These are phyloP conservation scores for Camelus dromedarius DNA, from an alignment of 2,113 vertebrate genomes.

Conservation along the genomic window DNA sequence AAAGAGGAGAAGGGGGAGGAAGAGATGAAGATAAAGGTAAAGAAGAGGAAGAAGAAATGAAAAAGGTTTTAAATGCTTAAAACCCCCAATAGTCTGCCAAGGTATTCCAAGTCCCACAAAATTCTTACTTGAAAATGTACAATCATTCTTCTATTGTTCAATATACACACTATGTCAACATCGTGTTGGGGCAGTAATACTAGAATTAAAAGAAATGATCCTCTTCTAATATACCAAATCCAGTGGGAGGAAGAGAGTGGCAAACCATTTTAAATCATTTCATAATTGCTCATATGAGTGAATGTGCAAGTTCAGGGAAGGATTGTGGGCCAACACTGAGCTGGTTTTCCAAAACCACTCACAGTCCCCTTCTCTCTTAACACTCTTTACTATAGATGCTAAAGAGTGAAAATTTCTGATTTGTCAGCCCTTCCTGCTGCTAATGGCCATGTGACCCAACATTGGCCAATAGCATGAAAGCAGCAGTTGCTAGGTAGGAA, in stretches of 20 bases:
- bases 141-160: slow-evolving; percentile 3
- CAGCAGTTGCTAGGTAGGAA: neutral
- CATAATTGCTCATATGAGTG: neutral
- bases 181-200: neutral
- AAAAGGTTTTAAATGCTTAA: neutral
- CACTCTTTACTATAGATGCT: neutral
- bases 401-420: neutral
- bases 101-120: neutral
- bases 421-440: neutral
- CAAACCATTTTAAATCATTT: neutral
- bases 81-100: neutral
- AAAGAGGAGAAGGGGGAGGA: neutral
- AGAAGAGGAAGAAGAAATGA: neutral
- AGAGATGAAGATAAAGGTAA: neutral
- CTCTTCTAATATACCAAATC: neutral
- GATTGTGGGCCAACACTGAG: neutral
- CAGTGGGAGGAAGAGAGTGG: neutral
- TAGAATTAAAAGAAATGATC: neutral
- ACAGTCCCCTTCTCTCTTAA: neutral
- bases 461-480: neutral
- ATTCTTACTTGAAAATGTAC: slow-evolving; percentile 23
- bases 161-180: neutral
- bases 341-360: slow-evolving; percentile 30
- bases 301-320: neutral
- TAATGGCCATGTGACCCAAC: neutral